Evolutionary conservation across 2,113 vertebrate species (phyloP).

Genomic region (Pterocles gutturalis): DNA sequence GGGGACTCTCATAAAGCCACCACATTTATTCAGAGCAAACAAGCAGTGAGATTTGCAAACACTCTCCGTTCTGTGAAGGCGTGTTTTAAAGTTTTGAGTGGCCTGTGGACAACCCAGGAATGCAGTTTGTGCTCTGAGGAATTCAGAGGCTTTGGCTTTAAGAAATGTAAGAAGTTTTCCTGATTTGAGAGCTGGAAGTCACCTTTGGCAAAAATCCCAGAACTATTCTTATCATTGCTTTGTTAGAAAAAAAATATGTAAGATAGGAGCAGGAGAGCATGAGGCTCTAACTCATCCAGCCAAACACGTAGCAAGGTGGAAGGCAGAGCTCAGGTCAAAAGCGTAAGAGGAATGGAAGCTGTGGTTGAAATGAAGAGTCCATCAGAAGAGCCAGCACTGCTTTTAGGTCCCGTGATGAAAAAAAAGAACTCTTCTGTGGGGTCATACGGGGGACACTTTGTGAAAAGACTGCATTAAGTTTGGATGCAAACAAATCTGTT

Average conservation of each 20-base stretch:
- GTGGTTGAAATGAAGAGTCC: neutral
- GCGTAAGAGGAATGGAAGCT: neutral
- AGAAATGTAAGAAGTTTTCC: slow-evolving; percentile 1
- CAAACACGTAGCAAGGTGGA: neutral
- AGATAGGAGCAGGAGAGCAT: slow-evolving; percentile 8
- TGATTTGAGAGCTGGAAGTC: slow-evolving; percentile 1
- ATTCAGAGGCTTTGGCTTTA: neutral
- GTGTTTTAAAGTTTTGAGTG: neutral
- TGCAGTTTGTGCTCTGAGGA: neutral
- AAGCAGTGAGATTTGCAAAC: neutral
- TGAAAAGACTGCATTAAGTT: slow-evolving; percentile 53
- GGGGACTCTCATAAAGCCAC: neutral
- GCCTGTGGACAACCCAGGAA: neutral
- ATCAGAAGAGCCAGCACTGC: neutral
- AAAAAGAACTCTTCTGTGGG: neutral
- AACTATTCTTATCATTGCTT: slow-evolving; percentile 34
- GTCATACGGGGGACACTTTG: slow-evolving; percentile 3
- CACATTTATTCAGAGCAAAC: neutral
- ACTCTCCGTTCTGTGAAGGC: neutral
- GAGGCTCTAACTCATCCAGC: slow-evolving; percentile 15
- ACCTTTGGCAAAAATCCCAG: slow-evolving; percentile 34
- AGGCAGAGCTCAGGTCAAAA: slow-evolving; percentile 51
- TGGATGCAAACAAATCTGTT: slow-evolving; percentile 42
- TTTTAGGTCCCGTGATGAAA: slow-evolving; percentile 24
- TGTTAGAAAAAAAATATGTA: slow-evolving; percentile 23